phyloP scores from a whole-genome alignment of 2,888 invertebrate genomes.

The Geophilus truncorum region DNA sequence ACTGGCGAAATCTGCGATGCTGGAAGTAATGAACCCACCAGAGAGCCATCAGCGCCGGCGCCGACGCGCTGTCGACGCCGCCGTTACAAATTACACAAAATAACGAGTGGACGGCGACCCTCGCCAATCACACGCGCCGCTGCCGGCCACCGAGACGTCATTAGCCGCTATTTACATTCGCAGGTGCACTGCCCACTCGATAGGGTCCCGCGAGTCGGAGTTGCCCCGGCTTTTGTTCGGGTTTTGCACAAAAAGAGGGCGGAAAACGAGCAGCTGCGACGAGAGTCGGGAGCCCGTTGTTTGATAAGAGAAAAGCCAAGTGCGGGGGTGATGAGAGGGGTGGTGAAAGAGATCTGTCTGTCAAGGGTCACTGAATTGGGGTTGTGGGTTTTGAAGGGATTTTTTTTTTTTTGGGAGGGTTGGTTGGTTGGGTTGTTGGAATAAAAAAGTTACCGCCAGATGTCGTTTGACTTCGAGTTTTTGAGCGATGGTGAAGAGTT shows the following conservation, averaged over 20 bases:
- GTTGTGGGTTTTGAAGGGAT: too few species aligned
- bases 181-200: background rate
- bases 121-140: background rate
- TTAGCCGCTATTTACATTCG: conserved; percentile 1
- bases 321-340: background rate
- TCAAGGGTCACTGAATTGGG: too few species aligned
- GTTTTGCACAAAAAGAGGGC: background rate
- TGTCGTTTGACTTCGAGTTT: conserved; percentile 70
- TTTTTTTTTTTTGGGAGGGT: too few species aligned
- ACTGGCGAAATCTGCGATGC: background rate
- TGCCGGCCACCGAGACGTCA: too few species aligned
- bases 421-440: background rate
- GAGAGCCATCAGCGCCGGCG: conserved; percentile 2
- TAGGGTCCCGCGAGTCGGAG: too few species aligned
- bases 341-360: background rate
- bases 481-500: conserved; percentile 67
- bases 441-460: conserved; percentile 52
- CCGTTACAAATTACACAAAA: conserved; percentile 10
- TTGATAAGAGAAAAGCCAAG: too few species aligned
- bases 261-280: background rate
- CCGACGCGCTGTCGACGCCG: conserved; percentile 10
- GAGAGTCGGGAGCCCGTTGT: too few species aligned
- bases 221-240: background rate
- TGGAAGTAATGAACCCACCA: conserved; percentile 27
- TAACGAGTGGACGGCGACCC: background rate